Base-by-base conservation (phyloP, 2,888 invertebrate species). In the Cerastoderma edule region DNA sequence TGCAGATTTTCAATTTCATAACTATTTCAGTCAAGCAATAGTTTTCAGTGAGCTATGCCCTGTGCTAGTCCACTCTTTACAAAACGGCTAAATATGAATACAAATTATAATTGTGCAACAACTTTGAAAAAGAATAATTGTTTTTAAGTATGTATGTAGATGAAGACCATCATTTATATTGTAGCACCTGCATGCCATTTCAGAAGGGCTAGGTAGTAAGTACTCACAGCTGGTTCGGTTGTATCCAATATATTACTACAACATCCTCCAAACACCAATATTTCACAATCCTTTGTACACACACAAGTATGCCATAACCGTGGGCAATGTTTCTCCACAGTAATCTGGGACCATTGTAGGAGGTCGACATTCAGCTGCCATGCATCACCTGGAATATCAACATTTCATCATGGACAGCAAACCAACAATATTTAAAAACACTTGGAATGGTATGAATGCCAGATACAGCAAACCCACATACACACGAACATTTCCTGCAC, bases 261-360 rank as follows among this genome's bases (percentile, higher is more conserved):
- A 75, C 91, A 92, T 3, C 93, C 93, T 22, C 93, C 93, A 86
- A 88, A 92, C 46, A 92, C 85, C 4, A 93, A 72, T 3, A 93
- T 83, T 67, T 92, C 90, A 4, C 87, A 86, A n/a, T 85, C 87
- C 6, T 72, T 72, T 4, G 85, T 88, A 35, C 86, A 71, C 48
- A 83, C 85, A 5, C 90, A 89, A 5, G 92, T 90, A 80, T 93
- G 93, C 93, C 93, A 93, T 6, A 93, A 78, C 16, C 93, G 87
- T 16, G 91, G 89, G 28, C 83, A 82, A 6, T 85, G 64, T 33
- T 72, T 80, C 4, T 87, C 78, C 16, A 88, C 76, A 16, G 84
- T 75, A 16, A 92, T 69, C 60, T 83, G 82, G n/a, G 80, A 84
- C 93, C 93, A 93, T 24, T 80, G 83, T 48, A 83, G 67, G 10